Conservation (phyloP, 2,797 vertebrate genomes). For the Trachurus trachurus region DNA sequence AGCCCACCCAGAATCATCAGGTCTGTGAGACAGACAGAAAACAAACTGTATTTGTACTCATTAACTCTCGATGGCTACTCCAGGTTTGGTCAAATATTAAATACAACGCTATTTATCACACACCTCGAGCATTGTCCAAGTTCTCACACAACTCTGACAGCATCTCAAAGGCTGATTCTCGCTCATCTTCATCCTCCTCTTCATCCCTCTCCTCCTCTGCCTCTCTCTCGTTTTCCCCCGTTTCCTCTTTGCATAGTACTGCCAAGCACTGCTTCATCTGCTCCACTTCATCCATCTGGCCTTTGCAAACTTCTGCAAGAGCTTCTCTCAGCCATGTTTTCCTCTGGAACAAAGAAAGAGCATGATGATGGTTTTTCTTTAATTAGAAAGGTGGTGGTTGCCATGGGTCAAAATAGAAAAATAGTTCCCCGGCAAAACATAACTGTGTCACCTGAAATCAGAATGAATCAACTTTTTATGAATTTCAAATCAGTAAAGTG, state of each 20-base stretch:
- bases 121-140: conserved; percentile 87
- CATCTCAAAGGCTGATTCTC: conserved; percentile 85
- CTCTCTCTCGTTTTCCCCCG: conserved; percentile 37
- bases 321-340: conserved; percentile 89
- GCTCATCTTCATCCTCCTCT: conserved; percentile 75
- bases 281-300: conserved; percentile 90
- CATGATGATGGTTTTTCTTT: neutral
- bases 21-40: conserved; percentile 77
- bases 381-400: neutral
- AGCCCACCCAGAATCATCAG: conserved; percentile 92
- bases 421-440: neutral
- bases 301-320: conserved; percentile 87
- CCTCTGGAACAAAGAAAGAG: conserved; percentile 76
- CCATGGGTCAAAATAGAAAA: neutral
- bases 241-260: conserved; percentile 70
- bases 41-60: neutral
- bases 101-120: conserved; percentile 29
- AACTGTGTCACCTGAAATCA: neutral
- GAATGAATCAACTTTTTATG: too few species aligned
- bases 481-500: too few species aligned
- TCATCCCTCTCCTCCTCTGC: conserved; percentile 74
- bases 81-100: neutral
- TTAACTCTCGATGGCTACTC: neutral
- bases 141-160: conserved; percentile 91
- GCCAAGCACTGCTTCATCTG: conserved; percentile 91